phyloP scores from a whole-genome alignment of 2,797 vertebrate species.

The Limnodromus scolopaceus region DNA sequence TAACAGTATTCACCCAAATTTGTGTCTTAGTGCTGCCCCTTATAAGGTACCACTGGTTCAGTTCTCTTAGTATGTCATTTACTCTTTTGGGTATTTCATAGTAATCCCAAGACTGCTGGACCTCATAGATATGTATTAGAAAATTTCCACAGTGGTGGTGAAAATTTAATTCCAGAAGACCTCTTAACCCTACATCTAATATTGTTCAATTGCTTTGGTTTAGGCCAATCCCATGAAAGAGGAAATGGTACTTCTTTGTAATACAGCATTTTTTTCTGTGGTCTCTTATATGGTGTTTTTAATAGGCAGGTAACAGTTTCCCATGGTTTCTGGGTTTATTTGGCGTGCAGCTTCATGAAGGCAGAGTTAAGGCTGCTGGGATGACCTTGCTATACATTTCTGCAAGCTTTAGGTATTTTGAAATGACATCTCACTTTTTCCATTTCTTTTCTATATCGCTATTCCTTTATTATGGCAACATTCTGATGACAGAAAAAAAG shows the following conservation, averaged over 20 bases:
- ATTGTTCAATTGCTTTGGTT: neutral
- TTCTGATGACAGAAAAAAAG: neutral
- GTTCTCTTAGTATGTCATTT: neutral
- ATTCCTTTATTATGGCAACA: neutral
- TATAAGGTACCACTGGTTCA: neutral
- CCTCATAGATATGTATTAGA: neutral
- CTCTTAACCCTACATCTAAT: neutral
- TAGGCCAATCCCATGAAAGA: neutral
- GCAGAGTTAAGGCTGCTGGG: neutral
- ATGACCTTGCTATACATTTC: neutral
- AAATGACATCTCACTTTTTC: neutral
- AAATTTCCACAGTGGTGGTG: neutral
- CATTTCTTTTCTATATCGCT: neutral
- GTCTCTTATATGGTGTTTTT: neutral
- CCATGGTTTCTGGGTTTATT: neutral
- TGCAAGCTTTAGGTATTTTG: neutral
- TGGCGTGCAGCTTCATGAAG: neutral
- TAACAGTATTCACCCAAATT: neutral
- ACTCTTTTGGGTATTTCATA: neutral
- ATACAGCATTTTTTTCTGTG: neutral
- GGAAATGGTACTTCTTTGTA: neutral
- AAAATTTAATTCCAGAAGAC: slow-evolving; percentile 26
- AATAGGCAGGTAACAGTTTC: neutral
- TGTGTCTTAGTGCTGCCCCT: neutral
- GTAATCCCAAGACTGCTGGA: neutral